Percentiles rank a stretch among this genome's conserved stretches.
phyloP scores from a whole-genome alignment of 1,140 invertebrate species.

The Littorina saxatilis region DNA sequence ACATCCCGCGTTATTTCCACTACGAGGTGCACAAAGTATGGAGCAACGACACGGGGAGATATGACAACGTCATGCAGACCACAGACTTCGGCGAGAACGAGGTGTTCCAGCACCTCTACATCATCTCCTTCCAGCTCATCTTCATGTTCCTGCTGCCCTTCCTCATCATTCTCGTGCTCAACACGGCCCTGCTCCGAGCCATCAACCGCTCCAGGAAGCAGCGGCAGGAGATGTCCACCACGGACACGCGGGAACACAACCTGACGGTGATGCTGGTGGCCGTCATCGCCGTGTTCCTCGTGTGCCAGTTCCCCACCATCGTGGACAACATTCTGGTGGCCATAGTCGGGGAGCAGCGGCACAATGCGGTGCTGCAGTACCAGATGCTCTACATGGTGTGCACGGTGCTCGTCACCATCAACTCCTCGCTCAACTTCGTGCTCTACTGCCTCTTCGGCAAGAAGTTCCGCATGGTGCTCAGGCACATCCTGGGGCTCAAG shows the following conservation, averaged over 20 bases:
- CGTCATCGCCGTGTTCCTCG: slow-evolving; percentile 84
- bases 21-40: slow-evolving; percentile 69
- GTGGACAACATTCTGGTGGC: slow-evolving; percentile 70
- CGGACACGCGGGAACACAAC: slow-evolving; percentile 81
- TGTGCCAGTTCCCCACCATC: slow-evolving; percentile 83
- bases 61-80: not conserved
- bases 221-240: slow-evolving; percentile 66
- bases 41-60: slow-evolving; percentile 49
- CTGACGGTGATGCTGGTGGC: slow-evolving; percentile 85
- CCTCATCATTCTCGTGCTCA: slow-evolving; percentile 82
- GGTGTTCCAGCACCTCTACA: slow-evolving; percentile 81
- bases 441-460: slow-evolving; percentile 94
- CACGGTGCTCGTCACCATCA: slow-evolving; percentile 83
- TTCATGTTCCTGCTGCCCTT: slow-evolving; percentile 83
- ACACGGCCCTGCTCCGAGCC: slow-evolving; percentile 83
- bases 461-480: slow-evolving; percentile 93
- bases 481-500: slow-evolving; percentile 87
- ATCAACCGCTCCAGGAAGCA: slow-evolving; percentile 80
- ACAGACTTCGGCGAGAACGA: slow-evolving; percentile 75
- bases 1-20: slow-evolving; percentile 84
- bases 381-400: slow-evolving; percentile 82
- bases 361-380: slow-evolving; percentile 78
- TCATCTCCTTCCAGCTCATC: slow-evolving; percentile 81
- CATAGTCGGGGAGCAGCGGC: slow-evolving; percentile 76
- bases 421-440: slow-evolving; percentile 83